Evolutionary conservation across 2,888 invertebrate species (phyloP).

Genomic region (Acanthosepion esculentum): DNA sequence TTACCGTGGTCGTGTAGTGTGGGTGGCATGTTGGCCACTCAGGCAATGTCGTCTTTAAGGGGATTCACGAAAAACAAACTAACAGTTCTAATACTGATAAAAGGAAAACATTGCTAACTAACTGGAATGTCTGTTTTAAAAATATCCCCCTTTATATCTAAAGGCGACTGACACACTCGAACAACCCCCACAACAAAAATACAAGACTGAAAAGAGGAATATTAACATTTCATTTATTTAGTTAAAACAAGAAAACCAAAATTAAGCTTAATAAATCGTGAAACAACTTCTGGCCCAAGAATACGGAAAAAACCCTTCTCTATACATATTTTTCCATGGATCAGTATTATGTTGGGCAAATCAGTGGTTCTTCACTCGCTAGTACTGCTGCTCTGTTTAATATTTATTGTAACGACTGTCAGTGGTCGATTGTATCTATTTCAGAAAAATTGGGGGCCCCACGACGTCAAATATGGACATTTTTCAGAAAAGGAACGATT

Average conservation of each 20-base stretch:
- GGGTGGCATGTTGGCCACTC: neutral
- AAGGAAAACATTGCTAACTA: too few species aligned
- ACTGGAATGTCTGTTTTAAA: too few species aligned
- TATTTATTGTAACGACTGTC: constrained; percentile 53
- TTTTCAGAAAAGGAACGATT: constrained; percentile 71
- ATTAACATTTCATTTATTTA: neutral
- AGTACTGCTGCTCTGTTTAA: constrained; percentile 49
- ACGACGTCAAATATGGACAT: constrained; percentile 69
- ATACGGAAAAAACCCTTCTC: neutral
- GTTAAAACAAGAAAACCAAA: too few species aligned
- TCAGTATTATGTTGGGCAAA: constrained; percentile 45
- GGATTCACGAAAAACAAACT: neutral
- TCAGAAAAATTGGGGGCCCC: constrained; percentile 58
- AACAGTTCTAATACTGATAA: neutral
- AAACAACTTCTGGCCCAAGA: neutral
- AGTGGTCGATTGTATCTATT: constrained; percentile 56
- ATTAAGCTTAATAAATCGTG: neutral
- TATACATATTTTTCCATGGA: constrained; percentile 40
- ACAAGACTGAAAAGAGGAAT: neutral
- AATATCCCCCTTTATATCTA: too few species aligned
- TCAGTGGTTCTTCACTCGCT: neutral
- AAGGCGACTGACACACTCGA: too few species aligned
- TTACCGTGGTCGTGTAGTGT: neutral
- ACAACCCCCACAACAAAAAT: neutral
- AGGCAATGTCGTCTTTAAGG: neutral